Conservation (phyloP, 2,113 vertebrate species). For the Sus scrofa region T2T-Sscrofa CM000824.6:168399501-168400000, state of each 20-base stretch:
- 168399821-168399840: neutral
- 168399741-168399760: neutral
- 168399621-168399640: conserved; percentile 8
- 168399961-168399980: neutral
- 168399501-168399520: too few species aligned
- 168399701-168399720: neutral
- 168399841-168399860: rapidly evolving
- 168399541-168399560: too few species aligned
- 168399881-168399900: neutral
- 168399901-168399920: neutral
- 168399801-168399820: neutral
- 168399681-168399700: neutral
- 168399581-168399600: conserved; percentile 11
- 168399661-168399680: neutral
- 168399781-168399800: neutral
- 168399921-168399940: neutral
- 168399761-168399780: neutral
- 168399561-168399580: neutral
- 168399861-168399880: neutral
- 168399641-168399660: conserved; percentile 2
- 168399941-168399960: neutral
- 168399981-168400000: neutral
- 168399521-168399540: too few species aligned
- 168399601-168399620: neutral
- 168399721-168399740: neutral